These are phyloP conservation scores for Gorsachius goisagi DNA, from an alignment of 2,113 vertebrate genomes.

Conservation along the genomic window DNA sequence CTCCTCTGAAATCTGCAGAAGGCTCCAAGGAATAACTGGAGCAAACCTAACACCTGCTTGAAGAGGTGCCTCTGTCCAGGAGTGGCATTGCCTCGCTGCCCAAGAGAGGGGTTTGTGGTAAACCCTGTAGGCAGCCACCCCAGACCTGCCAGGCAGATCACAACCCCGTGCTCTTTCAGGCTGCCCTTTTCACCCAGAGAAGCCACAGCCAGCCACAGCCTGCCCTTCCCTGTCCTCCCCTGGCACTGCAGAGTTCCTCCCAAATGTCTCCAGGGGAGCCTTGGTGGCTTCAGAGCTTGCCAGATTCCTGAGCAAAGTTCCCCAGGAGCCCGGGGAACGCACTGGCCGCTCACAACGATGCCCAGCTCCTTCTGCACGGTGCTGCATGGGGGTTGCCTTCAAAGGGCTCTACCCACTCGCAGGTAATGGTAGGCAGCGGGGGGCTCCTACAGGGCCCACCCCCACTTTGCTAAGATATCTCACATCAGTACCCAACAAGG, in stretches of 20 bases:
- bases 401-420: rapidly evolving
- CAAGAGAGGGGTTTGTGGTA: neutral
- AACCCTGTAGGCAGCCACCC: neutral
- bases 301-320: neutral
- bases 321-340: rapidly evolving
- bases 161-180: neutral
- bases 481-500: neutral
- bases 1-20: neutral
- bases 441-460: neutral
- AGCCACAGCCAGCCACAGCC: rapidly evolving
- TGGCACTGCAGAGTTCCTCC: neutral
- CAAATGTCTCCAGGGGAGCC: neutral
- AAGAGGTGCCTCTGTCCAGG: rapidly evolving
- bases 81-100: neutral
- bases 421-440: neutral
- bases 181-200: neutral
- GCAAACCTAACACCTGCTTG: neutral
- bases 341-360: neutral
- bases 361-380: neutral
- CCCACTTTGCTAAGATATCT: neutral
- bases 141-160: neutral
- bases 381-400: neutral
- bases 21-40: neutral
- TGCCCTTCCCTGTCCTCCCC: neutral
- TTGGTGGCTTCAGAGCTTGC: neutral